These are phyloP conservation scores for Parnassius glacialis DNA, from an alignment of 2,888 invertebrate species.

Conservation along the genomic window DNA sequence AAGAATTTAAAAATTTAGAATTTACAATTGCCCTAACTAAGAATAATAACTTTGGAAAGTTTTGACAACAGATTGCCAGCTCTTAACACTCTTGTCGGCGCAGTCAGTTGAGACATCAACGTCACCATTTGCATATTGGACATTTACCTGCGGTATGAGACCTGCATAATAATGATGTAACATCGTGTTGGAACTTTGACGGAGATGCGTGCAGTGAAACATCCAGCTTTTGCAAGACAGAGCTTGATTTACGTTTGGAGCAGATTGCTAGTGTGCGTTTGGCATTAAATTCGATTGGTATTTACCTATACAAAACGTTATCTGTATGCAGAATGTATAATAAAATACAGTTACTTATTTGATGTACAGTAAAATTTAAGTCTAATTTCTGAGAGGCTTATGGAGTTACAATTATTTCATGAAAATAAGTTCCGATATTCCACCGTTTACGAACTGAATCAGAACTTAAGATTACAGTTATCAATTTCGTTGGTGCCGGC, in stretches of 20 bases:
- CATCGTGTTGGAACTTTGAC: conserved; percentile 21
- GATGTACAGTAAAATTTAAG: too few relatives aligned
- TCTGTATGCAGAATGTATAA: too few relatives aligned
- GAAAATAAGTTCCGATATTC: too few relatives aligned
- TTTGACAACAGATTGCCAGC: conserved; percentile 14
- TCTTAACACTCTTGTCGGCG: conserved; percentile 15
- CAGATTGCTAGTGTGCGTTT: neutral
- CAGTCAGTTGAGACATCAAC: conserved; percentile 27
- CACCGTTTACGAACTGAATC: too few relatives aligned
- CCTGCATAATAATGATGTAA: conserved; percentile 24
- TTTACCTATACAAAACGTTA: neutral
- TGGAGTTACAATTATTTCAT: too few relatives aligned
- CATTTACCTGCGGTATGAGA: conserved; percentile 27
- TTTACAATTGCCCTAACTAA: conserved; percentile 6
- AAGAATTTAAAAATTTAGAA: neutral
- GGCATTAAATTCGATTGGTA: neutral
- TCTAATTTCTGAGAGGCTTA: too few relatives aligned
- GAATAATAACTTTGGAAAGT: conserved; percentile 3
- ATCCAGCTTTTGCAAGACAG: neutral
- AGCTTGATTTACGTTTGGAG: neutral
- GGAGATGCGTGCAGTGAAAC: conserved; percentile 10
- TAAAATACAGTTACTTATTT: too few relatives aligned
- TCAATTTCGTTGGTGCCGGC: too few relatives aligned
- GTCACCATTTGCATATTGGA: conserved; percentile 28
- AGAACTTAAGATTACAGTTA: too few relatives aligned